These are phyloP conservation scores for Botrylloides violaceus DNA, from an alignment of 23 tunicate species.

Conservation along the genomic window DNA sequence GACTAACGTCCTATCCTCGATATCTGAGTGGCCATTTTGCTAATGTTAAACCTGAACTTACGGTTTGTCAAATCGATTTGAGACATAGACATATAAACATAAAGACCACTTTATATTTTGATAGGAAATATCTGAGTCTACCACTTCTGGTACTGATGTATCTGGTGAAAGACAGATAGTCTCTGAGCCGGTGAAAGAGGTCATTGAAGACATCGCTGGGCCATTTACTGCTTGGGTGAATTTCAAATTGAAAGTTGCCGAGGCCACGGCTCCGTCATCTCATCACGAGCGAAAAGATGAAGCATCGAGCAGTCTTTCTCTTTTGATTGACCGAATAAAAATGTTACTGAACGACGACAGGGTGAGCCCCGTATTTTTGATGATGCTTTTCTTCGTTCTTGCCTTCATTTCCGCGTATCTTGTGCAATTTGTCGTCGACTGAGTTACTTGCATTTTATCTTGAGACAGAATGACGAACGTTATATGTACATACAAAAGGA, in stretches of 20 bases:
- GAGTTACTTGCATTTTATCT: too few relatives aligned
- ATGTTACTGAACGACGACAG: background rate
- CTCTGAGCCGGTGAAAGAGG: background rate
- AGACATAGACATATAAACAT: too few relatives aligned
- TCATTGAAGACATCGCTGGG: background rate
- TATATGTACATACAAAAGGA: background rate
- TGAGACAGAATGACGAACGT: background rate
- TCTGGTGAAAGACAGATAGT: too few relatives aligned
- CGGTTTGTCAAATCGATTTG: too few relatives aligned
- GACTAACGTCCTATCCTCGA: too few relatives aligned
- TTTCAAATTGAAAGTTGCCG: background rate
- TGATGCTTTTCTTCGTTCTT: constrained; percentile 27
- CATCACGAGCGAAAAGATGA: background rate
- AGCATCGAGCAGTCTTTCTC: background rate
- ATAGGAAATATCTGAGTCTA: too few relatives aligned
- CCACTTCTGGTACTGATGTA: too few relatives aligned
- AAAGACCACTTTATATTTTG: too few relatives aligned
- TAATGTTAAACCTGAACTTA: too few relatives aligned
- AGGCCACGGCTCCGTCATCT: background rate
- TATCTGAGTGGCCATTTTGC: too few relatives aligned
- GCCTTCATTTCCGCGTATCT: constrained; percentile 40
- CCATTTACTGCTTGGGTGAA: background rate
- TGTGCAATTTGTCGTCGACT: constrained; percentile 28
- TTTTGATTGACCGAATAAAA: background rate
- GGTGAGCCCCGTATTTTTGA: constrained; percentile 4